A percentile compares a stretch with the other conserved stretches of the same genome.
These are phyloP conservation scores for Hystrix brachyura DNA, from an alignment of 2,113 vertebrate species.

Conservation along the genomic window DNA sequence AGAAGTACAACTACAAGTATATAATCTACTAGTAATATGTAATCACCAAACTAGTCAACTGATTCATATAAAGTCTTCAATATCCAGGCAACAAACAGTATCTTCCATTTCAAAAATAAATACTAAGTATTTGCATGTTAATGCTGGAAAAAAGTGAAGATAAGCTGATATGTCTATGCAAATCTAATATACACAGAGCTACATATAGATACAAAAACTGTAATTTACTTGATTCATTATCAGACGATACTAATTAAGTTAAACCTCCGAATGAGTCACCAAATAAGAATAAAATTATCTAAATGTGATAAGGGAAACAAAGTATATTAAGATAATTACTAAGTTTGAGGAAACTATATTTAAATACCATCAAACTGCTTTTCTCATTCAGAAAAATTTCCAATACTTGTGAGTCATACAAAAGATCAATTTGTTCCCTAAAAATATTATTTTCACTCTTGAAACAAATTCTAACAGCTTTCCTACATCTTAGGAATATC, in stretches of 20 bases:
- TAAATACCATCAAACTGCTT: neutral
- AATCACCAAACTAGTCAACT: neutral
- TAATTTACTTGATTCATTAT: neutral
- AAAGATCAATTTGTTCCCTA: neutral
- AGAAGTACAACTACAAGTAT: neutral
- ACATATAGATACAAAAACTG: neutral
- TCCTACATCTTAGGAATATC: neutral
- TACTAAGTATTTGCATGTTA: slow-evolving; percentile 40
- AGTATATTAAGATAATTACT: neutral
- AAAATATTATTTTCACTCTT: neutral
- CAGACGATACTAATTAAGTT: slow-evolving; percentile 38
- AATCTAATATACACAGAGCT: neutral
- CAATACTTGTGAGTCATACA: neutral
- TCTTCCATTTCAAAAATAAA: slow-evolving; percentile 22
- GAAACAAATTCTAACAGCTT: neutral
- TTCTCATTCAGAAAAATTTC: neutral
- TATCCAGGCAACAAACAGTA: neutral
- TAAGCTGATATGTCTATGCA: neutral
- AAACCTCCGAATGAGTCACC: neutral
- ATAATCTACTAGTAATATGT: neutral
- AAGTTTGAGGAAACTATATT: neutral
- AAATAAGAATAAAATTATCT: slow-evolving; percentile 36
- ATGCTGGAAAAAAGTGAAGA: neutral
- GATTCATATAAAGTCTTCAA: neutral
- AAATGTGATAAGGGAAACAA: slow-evolving; percentile 26